Base-by-base conservation (phyloP, 1,140 invertebrate species). In the Heterodera carotae region DNA sequence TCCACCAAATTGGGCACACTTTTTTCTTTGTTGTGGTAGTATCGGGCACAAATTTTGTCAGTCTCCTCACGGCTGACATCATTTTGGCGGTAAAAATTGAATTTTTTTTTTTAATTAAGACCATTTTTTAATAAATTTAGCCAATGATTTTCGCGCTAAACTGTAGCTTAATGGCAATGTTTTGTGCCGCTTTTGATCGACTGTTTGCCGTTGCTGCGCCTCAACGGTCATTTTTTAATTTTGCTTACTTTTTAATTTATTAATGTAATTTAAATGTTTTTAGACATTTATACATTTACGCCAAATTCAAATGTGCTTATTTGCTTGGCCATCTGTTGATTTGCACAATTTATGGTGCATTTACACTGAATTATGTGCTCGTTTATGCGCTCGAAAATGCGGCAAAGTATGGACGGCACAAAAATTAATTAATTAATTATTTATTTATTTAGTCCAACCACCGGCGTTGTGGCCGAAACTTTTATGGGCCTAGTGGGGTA, bases 151-250 rank as follows among this genome's bases (percentile, higher is more conserved):
- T 74, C 27, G 56, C 48, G 6, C 36, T 34, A 6, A 62, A 56
- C n/a, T 27, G 39, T 29, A 34, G 56, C 27, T 29, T 62, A 56
- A 1, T 64, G 59, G 59, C 64, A 31, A 56, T 74, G 48, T 34
- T 74, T 6, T 39, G 56, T 56, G 53, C 71, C 6, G 71, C 48
- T 22, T 3, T 29, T 36, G 71, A 74, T 12, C 59, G 71, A 33
- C 56, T 74, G 66, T 74, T 74, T 74, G 71, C 71, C 18, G 71
- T 74, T 15, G 27, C 56, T 1, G n/a, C 64, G 31, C 53, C 71
- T 6, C 70, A 60, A 10, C 39, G 1, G 39, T 43, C 7, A 43
- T 43, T 0, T 10, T 0, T 18, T 53, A 53, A 18, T 15, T 53
- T 18, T 12, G 48, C 48, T 18, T 18, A 39, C 10, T 6, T 6